Conservation (phyloP, 2,888 invertebrate species). For the Aspidapion aeneum region DNA sequence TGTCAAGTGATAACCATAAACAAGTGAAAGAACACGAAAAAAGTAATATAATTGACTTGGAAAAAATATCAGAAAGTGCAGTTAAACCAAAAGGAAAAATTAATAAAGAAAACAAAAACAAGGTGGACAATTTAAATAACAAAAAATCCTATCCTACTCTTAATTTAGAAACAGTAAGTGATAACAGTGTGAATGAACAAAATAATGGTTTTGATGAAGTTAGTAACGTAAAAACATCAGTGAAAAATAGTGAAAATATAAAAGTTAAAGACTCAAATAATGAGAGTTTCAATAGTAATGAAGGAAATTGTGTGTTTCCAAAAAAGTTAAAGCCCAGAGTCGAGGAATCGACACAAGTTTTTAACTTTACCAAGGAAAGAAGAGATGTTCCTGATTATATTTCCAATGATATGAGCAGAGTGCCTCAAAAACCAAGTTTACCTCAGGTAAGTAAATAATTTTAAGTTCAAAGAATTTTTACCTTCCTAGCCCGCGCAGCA, state of each 20-base stretch:
- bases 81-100: slow-evolving; percentile 51
- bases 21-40: slow-evolving; percentile 61
- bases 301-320: slow-evolving; percentile 16
- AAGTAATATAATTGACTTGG: slow-evolving; percentile 60
- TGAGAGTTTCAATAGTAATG: background rate
- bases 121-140: background rate
- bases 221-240: slow-evolving; percentile 28
- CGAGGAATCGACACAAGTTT: slow-evolving; percentile 51
- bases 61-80: slow-evolving; percentile 66
- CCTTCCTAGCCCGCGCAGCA: no score
- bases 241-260: slow-evolving; percentile 23
- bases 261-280: background rate
- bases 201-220: slow-evolving; percentile 15
- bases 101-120: slow-evolving; percentile 15
- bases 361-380: slow-evolving; percentile 77
- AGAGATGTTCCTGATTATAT: slow-evolving; percentile 90
- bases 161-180: slow-evolving; percentile 32
- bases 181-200: slow-evolving; percentile 44
- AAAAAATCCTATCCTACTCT: background rate
- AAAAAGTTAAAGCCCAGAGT: slow-evolving; percentile 20
- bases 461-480: no score
- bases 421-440: slow-evolving; percentile 61
- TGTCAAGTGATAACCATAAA: slow-evolving; percentile 43
- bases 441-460: slow-evolving; percentile 61
- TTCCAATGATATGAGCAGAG: slow-evolving; percentile 78